Conservation (phyloP, 2,113 vertebrate species). For the Elanoides forficatus region DNA sequence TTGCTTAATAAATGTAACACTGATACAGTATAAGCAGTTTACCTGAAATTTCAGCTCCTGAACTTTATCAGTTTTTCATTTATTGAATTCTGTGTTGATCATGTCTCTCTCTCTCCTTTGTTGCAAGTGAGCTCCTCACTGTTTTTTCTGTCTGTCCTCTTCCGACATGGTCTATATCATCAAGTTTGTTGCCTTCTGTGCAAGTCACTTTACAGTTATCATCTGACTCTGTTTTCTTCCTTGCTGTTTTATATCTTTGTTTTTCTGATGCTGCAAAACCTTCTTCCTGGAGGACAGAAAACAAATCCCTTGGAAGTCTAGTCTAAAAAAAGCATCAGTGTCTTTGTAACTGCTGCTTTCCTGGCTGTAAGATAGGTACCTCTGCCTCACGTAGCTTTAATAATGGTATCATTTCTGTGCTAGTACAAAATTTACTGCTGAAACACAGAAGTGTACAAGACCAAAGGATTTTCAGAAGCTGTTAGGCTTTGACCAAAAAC, state of each 20-base stretch:
- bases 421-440: background rate
- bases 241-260: background rate
- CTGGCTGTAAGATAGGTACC: background rate
- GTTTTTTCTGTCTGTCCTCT: background rate
- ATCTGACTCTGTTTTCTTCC: background rate
- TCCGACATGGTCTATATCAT: background rate
- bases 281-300: constrained; percentile 52
- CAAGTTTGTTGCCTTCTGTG: background rate
- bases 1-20: background rate
- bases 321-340: background rate
- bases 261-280: background rate
- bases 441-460: background rate
- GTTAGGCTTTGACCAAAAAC: background rate
- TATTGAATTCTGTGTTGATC: background rate
- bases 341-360: background rate
- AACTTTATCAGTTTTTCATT: background rate
- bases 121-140: background rate
- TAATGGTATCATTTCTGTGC: background rate
- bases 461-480: background rate
- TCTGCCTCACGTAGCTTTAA: background rate
- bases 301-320: background rate
- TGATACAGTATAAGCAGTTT: background rate
- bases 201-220: background rate
- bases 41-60: background rate
- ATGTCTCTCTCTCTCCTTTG: background rate